Percentiles rank a stretch among this genome's conserved stretches.
Conservation (phyloP, 1,140 invertebrate species). For the Papilio machaon region DNA sequence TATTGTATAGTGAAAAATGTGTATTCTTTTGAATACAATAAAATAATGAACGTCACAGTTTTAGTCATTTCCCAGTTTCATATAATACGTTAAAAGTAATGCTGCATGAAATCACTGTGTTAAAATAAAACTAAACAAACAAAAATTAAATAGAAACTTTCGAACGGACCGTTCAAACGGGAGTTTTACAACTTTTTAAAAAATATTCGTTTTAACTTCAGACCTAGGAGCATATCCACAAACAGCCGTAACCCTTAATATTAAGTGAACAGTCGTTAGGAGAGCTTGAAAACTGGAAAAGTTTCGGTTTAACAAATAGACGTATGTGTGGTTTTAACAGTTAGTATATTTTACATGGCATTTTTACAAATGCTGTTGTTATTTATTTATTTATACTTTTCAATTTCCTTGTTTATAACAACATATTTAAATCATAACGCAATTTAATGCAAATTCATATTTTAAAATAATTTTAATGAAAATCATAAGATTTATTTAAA, state of each 20-base stretch:
- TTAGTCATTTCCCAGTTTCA: neutral
- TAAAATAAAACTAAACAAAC: constrained; percentile 6
- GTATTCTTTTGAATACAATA: too few species aligned
- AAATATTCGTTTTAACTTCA: constrained; percentile 19
- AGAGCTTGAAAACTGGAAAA: constrained; percentile 4
- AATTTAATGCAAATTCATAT: too few species aligned
- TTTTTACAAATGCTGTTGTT: neutral
- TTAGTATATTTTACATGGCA: constrained; percentile 3
- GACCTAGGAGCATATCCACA: constrained; percentile 13
- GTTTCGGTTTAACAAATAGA: constrained; percentile 8
- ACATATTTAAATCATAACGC: neutral
- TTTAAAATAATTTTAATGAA: too few species aligned
- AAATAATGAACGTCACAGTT: neutral
- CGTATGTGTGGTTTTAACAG: neutral
- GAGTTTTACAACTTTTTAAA: constrained; percentile 6
- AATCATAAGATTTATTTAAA: too few species aligned
- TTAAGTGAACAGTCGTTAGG: constrained; percentile 8
- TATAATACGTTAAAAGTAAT: neutral
- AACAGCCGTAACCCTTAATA: constrained; percentile 15
- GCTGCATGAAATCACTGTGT: neutral
- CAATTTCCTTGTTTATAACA: neutral
- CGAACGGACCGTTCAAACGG: neutral
- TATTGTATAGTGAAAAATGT: too few species aligned
- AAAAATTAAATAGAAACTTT: constrained; percentile 6
- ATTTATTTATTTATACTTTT: neutral